Evolutionary conservation across 2,888 invertebrate species (phyloP).

Genomic region (Cataglyphis cursor): DNA sequence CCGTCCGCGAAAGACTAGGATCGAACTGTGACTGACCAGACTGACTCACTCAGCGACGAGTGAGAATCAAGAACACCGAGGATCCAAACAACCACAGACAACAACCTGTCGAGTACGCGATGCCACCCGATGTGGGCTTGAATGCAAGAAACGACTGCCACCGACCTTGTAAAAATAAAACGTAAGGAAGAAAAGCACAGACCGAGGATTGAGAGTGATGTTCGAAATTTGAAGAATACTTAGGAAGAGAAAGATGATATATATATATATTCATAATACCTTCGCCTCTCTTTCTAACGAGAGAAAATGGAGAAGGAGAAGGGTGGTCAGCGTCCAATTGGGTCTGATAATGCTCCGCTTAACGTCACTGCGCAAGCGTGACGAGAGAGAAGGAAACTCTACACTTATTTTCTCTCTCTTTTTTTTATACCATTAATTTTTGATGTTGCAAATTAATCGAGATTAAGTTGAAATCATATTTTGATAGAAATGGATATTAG

Average conservation of each 20-base stretch:
- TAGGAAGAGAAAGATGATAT: background rate
- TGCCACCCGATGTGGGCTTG: too few relatives aligned
- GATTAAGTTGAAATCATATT: background rate
- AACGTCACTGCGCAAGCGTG: background rate
- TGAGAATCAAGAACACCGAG: too few relatives aligned
- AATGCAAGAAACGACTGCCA: background rate
- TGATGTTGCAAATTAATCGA: background rate
- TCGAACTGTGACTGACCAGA: background rate
- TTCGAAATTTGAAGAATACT: background rate
- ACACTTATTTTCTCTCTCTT: background rate
- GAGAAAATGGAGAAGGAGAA: background rate
- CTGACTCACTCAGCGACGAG: background rate
- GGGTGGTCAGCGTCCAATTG: background rate
- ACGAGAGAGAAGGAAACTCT: background rate
- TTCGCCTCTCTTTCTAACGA: background rate
- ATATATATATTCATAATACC: too few relatives aligned
- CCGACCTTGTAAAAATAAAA: background rate
- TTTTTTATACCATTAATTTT: background rate
- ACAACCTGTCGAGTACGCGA: background rate
- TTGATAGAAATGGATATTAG: background rate
- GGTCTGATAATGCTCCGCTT: background rate
- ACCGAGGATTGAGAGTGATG: too few relatives aligned
- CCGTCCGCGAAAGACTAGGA: background rate
- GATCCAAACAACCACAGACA: background rate
- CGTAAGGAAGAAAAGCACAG: too few relatives aligned